A percentile compares a stretch with the other conserved stretches of the same genome.
Evolutionary conservation across 2,113 vertebrate genomes (phyloP).

Genomic region (Anguilla japonica): DNA sequence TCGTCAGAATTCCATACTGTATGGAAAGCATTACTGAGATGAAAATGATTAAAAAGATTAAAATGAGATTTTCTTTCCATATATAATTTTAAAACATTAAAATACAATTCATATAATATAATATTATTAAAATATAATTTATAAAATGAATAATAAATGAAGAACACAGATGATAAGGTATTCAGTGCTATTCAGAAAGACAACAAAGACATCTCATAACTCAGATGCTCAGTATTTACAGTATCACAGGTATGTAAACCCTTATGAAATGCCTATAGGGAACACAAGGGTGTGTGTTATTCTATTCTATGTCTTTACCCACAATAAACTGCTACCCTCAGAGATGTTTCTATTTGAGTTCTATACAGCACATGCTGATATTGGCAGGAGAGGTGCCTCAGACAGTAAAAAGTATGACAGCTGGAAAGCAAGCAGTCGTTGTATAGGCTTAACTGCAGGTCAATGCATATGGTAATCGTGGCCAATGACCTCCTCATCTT

Average conservation of each 20-base stretch:
- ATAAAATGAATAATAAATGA: not conserved
- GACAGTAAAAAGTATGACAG: not conserved
- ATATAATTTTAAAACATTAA: not conserved
- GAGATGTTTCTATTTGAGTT: no score
- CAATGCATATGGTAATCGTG: not conserved
- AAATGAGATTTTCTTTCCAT: not conserved
- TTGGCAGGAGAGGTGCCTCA: no score
- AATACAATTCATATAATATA: no score
- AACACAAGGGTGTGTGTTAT: no score
- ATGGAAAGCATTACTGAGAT: no score
- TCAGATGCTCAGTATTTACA: not conserved
- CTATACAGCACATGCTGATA: no score
- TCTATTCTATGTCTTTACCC: no score
- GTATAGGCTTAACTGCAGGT: not conserved
- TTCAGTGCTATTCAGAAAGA: not conserved
- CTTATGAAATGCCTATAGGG: no score
- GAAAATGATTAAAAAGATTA: no score
- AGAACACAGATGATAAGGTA: not conserved
- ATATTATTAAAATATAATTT: no score
- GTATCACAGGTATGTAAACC: not conserved
- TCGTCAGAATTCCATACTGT: no score
- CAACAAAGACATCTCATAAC: not conserved
- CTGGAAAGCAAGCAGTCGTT: not conserved
- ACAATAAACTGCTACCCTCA: no score
- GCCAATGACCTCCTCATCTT: not conserved